Conservation (phyloP, 2,797 vertebrate genomes). For the Microhierax caerulescens region DNA sequence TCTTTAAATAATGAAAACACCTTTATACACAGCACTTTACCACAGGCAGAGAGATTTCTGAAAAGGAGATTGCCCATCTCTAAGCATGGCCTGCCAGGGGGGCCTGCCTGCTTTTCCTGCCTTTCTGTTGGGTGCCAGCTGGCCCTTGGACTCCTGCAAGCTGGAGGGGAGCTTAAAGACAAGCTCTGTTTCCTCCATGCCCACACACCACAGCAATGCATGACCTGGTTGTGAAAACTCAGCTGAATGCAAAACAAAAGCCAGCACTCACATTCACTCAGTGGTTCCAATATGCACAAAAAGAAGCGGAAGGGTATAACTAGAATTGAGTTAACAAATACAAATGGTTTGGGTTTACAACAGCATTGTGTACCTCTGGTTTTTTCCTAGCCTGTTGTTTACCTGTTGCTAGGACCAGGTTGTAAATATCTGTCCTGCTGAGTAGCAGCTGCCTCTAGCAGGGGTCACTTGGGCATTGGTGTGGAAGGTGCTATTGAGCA, state of each 20-base stretch:
- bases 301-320: not conserved
- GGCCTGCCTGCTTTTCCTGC: not conserved
- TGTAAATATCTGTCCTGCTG: not conserved
- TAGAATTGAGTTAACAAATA: not conserved
- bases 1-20: not conserved
- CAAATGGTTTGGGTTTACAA: not conserved
- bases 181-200: not conserved
- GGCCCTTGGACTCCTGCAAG: no score
- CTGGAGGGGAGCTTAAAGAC: not conserved
- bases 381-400: not conserved
- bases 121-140: not conserved
- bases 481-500: not conserved
- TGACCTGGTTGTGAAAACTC: not conserved
- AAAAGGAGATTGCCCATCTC: not conserved
- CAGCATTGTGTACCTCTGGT: fast-evolving
- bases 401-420: not conserved
- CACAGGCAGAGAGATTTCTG: not conserved
- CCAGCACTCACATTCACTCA: fast-evolving
- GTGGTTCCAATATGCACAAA: not conserved
- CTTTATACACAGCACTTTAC: not conserved
- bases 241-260: not conserved
- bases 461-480: not conserved
- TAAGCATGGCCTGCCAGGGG: fast-evolving
- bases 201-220: not conserved
- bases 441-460: not conserved